Conservation (phyloP, 1,140 invertebrate genomes). For the Eubasilissa regina region DNA sequence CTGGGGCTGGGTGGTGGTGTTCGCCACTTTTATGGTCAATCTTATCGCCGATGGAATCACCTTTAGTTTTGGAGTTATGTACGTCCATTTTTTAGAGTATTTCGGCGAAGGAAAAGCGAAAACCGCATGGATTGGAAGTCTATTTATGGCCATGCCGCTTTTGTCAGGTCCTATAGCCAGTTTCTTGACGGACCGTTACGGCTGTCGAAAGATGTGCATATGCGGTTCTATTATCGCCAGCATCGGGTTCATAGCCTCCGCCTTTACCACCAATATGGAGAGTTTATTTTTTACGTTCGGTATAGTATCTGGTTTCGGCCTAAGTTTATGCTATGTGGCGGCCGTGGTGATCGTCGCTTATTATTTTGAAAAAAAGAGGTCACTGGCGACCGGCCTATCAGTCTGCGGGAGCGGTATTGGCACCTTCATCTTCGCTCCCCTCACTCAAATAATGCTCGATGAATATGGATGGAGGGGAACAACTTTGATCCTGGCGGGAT, state of each 20-base stretch:
- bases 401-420: slow-evolving; percentile 93
- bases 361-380: slow-evolving; percentile 94
- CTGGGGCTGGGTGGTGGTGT: slow-evolving; percentile 88
- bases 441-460: slow-evolving; percentile 83
- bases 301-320: slow-evolving; percentile 87
- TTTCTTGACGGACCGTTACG: slow-evolving; percentile 89
- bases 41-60: slow-evolving; percentile 93
- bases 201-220: slow-evolving; percentile 86
- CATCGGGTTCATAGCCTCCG: slow-evolving; percentile 86
- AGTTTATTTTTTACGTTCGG: slow-evolving; percentile 89
- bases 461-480: slow-evolving; percentile 91
- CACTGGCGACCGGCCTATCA: slow-evolving; percentile 93
- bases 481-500: slow-evolving; percentile 85
- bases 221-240: slow-evolving; percentile 85
- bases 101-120: slow-evolving; percentile 87
- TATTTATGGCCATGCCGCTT: slow-evolving; percentile 93
- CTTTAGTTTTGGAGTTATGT: slow-evolving; percentile 90
- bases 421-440: slow-evolving; percentile 92
- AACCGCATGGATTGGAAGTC: slow-evolving; percentile 90
- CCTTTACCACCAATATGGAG: slow-evolving; percentile 83
- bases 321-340: slow-evolving; percentile 91
- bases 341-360: slow-evolving; percentile 95
- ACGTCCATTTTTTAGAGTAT: slow-evolving; percentile 84
- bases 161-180: slow-evolving; percentile 91
- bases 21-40: slow-evolving; percentile 91